These are phyloP conservation scores for Caranx ignobilis DNA, from an alignment of 2,113 vertebrate species.

Conservation along the genomic window DNA sequence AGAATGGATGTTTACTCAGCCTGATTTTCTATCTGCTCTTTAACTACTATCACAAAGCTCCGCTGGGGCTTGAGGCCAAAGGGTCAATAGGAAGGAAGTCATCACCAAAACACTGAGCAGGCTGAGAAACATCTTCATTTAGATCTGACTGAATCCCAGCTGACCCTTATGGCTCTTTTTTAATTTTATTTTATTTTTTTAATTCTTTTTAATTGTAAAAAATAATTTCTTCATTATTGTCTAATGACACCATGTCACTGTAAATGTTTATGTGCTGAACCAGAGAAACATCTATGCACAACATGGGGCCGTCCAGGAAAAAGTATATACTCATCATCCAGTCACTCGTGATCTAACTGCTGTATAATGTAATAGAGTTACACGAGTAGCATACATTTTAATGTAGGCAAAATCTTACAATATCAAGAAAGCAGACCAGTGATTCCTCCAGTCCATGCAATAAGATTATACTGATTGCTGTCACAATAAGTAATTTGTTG, in stretches of 20 bases:
- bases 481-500: background rate
- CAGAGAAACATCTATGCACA: no score
- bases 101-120: constrained; percentile 17
- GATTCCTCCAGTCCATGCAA: background rate
- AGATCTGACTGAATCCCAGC: background rate
- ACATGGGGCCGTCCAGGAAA: no score
- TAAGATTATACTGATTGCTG: background rate
- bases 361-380: background rate
- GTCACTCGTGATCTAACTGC: background rate
- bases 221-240: no score
- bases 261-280: no score
- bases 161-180: no score
- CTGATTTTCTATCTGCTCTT: constrained; percentile 31
- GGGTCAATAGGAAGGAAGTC: constrained; percentile 63
- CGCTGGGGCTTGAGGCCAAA: constrained; percentile 4
- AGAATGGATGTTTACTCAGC: constrained; percentile 55
- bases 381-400: background rate
- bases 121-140: constrained; percentile 11
- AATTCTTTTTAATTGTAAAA: no score
- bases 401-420: background rate
- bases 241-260: no score
- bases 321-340: no score
- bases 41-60: constrained; percentile 65
- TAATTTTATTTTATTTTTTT: no score
- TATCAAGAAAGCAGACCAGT: background rate